Evolutionary conservation across 30 jellyfish, hydroid and myxozoan genomes (phyloP).

Genomic region (Aurelia aurita): DNA sequence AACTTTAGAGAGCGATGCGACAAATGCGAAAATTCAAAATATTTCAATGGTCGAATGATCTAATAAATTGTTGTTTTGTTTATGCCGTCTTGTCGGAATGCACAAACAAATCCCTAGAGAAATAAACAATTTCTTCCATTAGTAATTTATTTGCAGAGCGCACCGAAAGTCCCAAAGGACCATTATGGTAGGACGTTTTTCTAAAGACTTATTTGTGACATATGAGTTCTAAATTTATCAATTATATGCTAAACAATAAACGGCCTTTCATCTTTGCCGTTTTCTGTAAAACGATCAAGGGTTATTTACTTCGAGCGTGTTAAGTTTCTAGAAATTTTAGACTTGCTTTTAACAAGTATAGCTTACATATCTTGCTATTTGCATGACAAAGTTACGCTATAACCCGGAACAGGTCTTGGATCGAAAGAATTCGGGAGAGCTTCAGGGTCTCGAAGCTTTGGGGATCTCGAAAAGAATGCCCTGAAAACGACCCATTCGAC

Average conservation of each 20-base stretch:
- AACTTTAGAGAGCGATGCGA: too few species aligned
- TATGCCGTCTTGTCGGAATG: constrained; percentile 33
- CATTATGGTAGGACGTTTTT: constrained; percentile 29
- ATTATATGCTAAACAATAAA: constrained; percentile 3
- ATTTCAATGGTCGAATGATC: too few species aligned
- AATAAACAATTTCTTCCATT: constrained; percentile 12
- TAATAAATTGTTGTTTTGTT: not conserved
- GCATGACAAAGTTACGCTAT: not conserved
- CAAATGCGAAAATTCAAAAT: too few species aligned
- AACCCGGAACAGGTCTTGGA: constrained; percentile 11
- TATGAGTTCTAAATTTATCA: constrained; percentile 20
- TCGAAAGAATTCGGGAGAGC: too few species aligned
- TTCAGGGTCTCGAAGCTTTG: too few species aligned
- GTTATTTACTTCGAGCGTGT: constrained; percentile 27
- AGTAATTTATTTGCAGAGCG: constrained; percentile 1
- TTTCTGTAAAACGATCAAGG: constrained; percentile 3
- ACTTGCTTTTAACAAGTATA: constrained; percentile 12
- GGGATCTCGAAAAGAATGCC: too few species aligned
- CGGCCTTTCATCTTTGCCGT: constrained; percentile 43
- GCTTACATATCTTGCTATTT: not conserved
- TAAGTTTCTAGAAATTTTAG: constrained; percentile 13
- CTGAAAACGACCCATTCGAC: too few species aligned
- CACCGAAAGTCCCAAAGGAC: constrained; percentile 44
- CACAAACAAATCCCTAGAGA: constrained; percentile 17
- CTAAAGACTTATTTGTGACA: constrained; percentile 39